A percentile compares a stretch with the other conserved stretches of the same genome.
Evolutionary conservation across 1,140 invertebrate genomes (phyloP).

Genomic region (Drosophila prosaltans): DNA sequence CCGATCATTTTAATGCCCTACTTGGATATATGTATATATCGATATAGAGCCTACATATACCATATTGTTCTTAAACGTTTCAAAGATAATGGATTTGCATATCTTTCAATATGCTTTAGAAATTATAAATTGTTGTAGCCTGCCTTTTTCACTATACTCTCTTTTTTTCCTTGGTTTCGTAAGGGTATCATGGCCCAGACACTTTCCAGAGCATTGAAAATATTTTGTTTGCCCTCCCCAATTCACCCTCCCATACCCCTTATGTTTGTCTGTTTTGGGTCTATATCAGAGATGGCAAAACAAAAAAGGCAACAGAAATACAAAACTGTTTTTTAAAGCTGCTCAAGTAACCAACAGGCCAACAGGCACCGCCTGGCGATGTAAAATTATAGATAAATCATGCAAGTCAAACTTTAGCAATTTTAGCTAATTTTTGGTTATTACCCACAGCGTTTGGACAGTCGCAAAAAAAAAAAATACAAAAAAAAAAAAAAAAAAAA

Average conservation of each 20-base stretch:
- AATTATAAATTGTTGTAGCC: too few relatives aligned
- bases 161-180: conserved; percentile 25
- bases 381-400: conserved; percentile 81
- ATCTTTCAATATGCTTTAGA: too few relatives aligned
- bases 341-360: conserved; percentile 23
- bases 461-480: conserved; percentile 28
- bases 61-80: too few relatives aligned
- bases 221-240: conserved; percentile 24
- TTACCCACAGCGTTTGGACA: conserved; percentile 73
- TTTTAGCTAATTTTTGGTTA: conserved; percentile 82
- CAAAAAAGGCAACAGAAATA: not conserved
- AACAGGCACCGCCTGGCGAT: conserved; percentile 68
- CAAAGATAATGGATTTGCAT: too few relatives aligned
- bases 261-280: conserved; percentile 62
- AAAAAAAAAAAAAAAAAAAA: conserved; percentile 35
- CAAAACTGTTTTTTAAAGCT: conserved; percentile 5
- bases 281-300: conserved; percentile 75
- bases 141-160: not conserved
- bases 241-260: conserved; percentile 6
- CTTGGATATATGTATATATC: too few relatives aligned
- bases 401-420: conserved; percentile 81
- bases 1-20: not conserved
- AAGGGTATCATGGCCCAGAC: conserved; percentile 69
- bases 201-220: conserved; percentile 50
- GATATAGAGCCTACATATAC: too few relatives aligned